Evolutionary conservation across 2,797 vertebrate genomes (phyloP).

Genomic region (Artibeus jamaicensis): DNA sequence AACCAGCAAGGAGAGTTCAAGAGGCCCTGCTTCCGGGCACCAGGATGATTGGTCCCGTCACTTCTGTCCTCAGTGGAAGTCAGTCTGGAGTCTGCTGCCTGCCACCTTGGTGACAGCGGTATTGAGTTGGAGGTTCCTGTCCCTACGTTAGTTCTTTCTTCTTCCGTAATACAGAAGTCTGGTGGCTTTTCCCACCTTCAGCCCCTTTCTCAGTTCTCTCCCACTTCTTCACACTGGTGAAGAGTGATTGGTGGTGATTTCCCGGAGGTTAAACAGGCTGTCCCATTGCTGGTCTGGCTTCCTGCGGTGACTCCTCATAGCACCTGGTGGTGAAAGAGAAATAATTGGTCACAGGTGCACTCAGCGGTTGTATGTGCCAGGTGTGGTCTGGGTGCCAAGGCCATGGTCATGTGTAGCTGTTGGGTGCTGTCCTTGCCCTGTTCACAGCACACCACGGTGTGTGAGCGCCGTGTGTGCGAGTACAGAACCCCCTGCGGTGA

Average conservation of each 20-base stretch:
- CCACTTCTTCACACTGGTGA: not conserved
- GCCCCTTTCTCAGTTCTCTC: not conserved
- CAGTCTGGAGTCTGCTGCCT: not conserved
- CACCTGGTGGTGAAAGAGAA: not conserved
- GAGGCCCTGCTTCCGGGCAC: not conserved
- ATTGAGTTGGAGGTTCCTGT: not conserved
- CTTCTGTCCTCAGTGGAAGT: not conserved
- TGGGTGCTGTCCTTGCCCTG: not conserved
- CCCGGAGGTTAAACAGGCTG: not conserved
- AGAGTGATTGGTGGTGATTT: not conserved
- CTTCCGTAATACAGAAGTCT: not conserved
- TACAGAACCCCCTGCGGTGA: not conserved
- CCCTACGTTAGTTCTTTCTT: not conserved
- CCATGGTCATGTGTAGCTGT: rapidly evolving
- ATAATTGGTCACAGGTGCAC: not conserved
- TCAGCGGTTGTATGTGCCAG: not conserved
- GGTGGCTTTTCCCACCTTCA: not conserved
- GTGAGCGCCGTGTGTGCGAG: rapidly evolving
- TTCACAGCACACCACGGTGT: rapidly evolving
- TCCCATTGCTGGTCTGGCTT: not conserved
- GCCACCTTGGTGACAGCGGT: not conserved
- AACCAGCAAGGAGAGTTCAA: not conserved
- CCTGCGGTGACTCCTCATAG: rapidly evolving
- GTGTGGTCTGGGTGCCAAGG: not conserved
- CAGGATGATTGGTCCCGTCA: too few relatives aligned